Conservation (phyloP, 1,140 invertebrate species). For the Apocrypta bakeri region DNA sequence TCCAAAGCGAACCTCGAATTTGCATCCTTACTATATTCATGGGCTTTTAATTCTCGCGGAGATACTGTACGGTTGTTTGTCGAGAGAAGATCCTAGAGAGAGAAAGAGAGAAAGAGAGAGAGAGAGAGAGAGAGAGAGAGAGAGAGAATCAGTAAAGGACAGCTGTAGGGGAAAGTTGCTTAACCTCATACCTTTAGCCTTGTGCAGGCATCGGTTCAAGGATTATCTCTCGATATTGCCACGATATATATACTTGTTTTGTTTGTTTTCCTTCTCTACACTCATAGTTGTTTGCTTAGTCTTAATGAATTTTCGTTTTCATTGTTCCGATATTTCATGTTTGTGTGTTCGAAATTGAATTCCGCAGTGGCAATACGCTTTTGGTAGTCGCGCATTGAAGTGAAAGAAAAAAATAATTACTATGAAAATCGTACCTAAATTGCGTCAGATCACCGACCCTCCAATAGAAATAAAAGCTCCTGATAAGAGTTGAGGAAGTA, state of each 20-base stretch:
- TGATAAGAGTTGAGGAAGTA: neutral
- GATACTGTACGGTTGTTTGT: slow-evolving; percentile 34
- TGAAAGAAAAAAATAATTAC: neutral
- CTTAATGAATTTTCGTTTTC: neutral
- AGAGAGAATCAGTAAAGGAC: neutral
- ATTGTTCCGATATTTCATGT: neutral
- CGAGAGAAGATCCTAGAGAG: neutral
- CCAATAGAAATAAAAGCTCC: neutral
- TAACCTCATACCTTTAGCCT: neutral
- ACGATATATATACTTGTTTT: neutral
- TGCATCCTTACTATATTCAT: slow-evolving; percentile 68
- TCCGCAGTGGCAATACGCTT: no score
- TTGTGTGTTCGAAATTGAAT: neutral
- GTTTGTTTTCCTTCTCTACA: neutral
- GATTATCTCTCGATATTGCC: neutral
- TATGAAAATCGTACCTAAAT: no score
- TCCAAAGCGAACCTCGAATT: slow-evolving; percentile 51
- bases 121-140: slow-evolving; percentile 21
- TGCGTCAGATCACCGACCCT: no score
- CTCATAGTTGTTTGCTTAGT: neutral
- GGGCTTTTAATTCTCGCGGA: slow-evolving; percentile 61
- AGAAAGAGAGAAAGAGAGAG: slow-evolving; percentile 13
- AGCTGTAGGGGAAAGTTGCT: no score
- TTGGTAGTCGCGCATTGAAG: no score
- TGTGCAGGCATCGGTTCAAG: neutral